phyloP scores from a whole-genome alignment of 2,113 vertebrate species.

The Athene cunicularia region DNA sequence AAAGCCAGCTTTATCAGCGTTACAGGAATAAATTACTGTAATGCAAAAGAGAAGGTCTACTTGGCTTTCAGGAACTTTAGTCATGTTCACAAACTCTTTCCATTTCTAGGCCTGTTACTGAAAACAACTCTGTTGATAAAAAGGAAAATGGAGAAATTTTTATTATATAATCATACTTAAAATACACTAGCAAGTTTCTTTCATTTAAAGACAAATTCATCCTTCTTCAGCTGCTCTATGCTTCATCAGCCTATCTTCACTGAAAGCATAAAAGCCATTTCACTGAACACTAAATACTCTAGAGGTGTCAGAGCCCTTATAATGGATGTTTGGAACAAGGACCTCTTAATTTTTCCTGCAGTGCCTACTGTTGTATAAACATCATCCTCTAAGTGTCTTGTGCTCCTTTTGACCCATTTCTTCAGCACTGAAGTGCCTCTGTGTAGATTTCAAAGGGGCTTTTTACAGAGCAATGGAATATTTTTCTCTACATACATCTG shows the following conservation, averaged over 20 bases:
- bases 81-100: not conserved
- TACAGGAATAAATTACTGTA: not conserved
- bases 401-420: not conserved
- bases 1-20: not conserved
- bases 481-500: not conserved
- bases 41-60: not conserved
- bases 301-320: not conserved
- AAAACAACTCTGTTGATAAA: not conserved
- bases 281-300: not conserved
- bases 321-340: not conserved
- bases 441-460: not conserved
- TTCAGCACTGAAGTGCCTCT: not conserved
- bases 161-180: not conserved
- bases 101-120: not conserved
- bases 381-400: not conserved
- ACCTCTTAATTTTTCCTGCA: not conserved
- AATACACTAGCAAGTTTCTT: not conserved
- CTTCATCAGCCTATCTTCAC: not conserved
- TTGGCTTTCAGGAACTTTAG: not conserved
- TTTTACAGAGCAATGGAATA: not conserved
- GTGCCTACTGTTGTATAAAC: not conserved
- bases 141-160: not conserved
- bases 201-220: not conserved
- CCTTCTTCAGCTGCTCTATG: not conserved
- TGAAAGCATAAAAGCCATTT: not conserved